A percentile compares a stretch with the other conserved stretches of the same genome.
These are phyloP conservation scores for Apis florea DNA, from an alignment of 1,140 invertebrate genomes.

Conservation along the genomic window DNA sequence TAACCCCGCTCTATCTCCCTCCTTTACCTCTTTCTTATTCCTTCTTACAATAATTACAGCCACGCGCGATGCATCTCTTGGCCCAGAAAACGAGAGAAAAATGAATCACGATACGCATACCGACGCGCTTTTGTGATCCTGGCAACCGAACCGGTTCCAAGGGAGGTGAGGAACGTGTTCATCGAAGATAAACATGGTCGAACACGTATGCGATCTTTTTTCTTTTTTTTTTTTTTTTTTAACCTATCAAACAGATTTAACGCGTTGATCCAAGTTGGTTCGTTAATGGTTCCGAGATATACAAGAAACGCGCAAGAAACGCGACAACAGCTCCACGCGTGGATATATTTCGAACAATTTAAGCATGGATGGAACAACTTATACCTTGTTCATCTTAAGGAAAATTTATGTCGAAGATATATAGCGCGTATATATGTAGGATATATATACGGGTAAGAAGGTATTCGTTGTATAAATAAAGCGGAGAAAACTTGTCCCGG, in stretches of 20 bases:
- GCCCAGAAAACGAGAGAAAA: conserved; percentile 5
- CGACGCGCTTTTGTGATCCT: neutral
- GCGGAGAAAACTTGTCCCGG: neutral
- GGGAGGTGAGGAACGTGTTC: neutral
- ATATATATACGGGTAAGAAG: too few relatives aligned
- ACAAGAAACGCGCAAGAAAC: neutral
- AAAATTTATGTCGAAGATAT: too few relatives aligned
- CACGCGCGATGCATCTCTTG: neutral
- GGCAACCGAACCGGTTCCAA: conserved; percentile 11
- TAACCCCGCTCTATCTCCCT: neutral
- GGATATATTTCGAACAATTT: neutral
- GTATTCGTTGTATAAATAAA: too few relatives aligned
- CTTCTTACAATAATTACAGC: neutral
- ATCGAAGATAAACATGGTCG: neutral
- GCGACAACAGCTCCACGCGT: neutral
- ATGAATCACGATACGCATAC: neutral
- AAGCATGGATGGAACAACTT: too few relatives aligned
- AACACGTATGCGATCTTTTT: neutral
- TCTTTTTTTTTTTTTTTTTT: neutral
- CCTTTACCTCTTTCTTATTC: neutral
- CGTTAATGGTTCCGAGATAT: neutral
- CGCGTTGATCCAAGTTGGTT: neutral
- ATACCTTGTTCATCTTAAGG: too few relatives aligned
- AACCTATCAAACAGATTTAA: neutral
- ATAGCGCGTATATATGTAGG: too few relatives aligned